Conservation (phyloP, 2,888 invertebrate genomes). For the Plagodis dolabraria region DNA sequence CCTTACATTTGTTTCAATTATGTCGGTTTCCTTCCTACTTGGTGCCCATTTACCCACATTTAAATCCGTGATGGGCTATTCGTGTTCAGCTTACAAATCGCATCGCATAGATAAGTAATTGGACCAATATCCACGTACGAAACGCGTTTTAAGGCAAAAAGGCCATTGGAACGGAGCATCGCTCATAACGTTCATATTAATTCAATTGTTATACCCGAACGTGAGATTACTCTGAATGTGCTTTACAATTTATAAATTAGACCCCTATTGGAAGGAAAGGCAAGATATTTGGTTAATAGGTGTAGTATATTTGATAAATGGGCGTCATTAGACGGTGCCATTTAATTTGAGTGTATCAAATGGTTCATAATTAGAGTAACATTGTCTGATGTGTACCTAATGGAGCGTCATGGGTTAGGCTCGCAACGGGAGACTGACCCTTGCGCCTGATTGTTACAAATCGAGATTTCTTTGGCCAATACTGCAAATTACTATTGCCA, state of each 20-base stretch:
- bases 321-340: constrained; percentile 60
- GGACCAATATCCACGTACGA: constrained; percentile 53
- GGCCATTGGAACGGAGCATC: constrained; percentile 46
- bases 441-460: constrained; percentile 77
- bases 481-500: constrained; percentile 37
- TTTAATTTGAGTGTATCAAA: constrained; percentile 70
- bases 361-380: constrained; percentile 79
- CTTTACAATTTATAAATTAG: constrained; percentile 24
- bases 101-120: constrained; percentile 52
- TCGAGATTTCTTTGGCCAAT: constrained; percentile 73
- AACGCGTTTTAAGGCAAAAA: constrained; percentile 50
- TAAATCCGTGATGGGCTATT: constrained; percentile 57
- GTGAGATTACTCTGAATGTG: constrained; percentile 47
- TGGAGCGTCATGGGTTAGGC: constrained; percentile 61
- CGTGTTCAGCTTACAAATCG: constrained; percentile 70
- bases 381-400: constrained; percentile 68
- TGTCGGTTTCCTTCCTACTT: constrained; percentile 74
- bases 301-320: constrained; percentile 61
- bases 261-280: constrained; percentile 33
- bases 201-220: constrained; percentile 44
- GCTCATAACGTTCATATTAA: constrained; percentile 55
- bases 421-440: constrained; percentile 52
- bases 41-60: constrained; percentile 66
- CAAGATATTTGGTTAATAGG: constrained; percentile 40
- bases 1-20: constrained; percentile 83